Conservation (phyloP, 2,888 invertebrate genomes). For the Oligia fasciuncula region DNA sequence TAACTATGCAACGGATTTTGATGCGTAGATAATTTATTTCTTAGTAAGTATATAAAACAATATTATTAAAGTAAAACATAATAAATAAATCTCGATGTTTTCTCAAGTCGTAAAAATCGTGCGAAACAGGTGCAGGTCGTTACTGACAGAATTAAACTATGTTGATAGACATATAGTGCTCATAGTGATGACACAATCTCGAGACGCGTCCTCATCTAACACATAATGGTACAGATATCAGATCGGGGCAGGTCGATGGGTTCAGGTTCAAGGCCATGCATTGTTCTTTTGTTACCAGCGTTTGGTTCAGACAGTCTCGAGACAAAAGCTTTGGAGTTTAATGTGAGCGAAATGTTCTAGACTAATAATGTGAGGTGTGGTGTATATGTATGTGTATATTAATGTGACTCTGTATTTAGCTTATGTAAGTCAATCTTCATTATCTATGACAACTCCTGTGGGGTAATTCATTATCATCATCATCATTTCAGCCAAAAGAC, state of each 20-base stretch:
- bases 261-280: conserved; percentile 62
- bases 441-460: too few species aligned
- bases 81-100: neutral
- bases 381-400: too few species aligned
- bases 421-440: too few species aligned
- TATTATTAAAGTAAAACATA: neutral
- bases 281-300: conserved; percentile 63
- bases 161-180: neutral
- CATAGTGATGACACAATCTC: conserved; percentile 7
- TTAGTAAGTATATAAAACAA: too few species aligned
- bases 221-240: conserved; percentile 36
- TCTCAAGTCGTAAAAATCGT: neutral
- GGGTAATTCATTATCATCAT: too few species aligned
- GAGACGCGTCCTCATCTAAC: conserved; percentile 9
- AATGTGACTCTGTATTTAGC: too few species aligned
- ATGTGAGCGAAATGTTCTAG: conserved; percentile 1
- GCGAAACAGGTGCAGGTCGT: neutral
- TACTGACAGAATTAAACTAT: neutral
- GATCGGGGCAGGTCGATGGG: conserved; percentile 57
- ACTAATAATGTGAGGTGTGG: neutral
- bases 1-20: neutral
- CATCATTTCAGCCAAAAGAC: too few species aligned
- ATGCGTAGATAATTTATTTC: neutral
- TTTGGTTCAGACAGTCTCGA: conserved; percentile 24
- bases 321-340: conserved; percentile 48